Base-by-base conservation (phyloP, 2,113 vertebrate species). In the Trichomycterus rosablanca region DNA sequence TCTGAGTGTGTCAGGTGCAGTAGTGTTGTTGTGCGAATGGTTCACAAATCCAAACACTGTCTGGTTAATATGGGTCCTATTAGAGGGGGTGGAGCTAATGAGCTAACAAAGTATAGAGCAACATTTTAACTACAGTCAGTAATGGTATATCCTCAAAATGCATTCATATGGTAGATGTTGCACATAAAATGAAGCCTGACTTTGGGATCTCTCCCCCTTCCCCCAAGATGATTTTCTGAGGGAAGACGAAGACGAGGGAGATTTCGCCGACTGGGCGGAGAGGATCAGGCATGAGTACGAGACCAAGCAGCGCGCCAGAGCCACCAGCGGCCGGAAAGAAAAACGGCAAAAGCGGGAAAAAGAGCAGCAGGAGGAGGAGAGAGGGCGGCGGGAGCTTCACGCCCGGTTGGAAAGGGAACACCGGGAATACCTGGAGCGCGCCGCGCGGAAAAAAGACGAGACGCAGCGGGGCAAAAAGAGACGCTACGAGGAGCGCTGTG, bases 251-350 rank as follows among this genome's bases (percentile, higher is more conserved):
- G 89, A 92, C 0, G 80, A 87, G 0, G 86, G 89, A 60, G 88
- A 90, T 57, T 94, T 85, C 24, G 88, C 86, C 0, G 81, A 82
- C 64, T 94, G 92, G 92, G 84, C 88, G 0, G 88, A 93, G 7
- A 86, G 86, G 2, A 85, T 94, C 49, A 81, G 87, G 32, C 75
- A 1, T 32, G 91, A 94, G 42, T 90, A 92, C 45, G 79, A 81
- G 1, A 54, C 71, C 18, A 90, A 86, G 68, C 82, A 87, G 65
- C 67, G 71, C 1, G 51, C 76, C 0, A 68, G 79, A 18, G 61
- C 70, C 26, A 76, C 82, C 16, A 77, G 63, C 69, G 62, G 66
- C 32, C 28, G 14, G 64, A 78, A 70, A 64, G 69, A 22, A 40
- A 80, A 65, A 62, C 69, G 30, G 45, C 76, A 50, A 50, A 72